Conservation (phyloP, 2,113 vertebrate species). For the Scartelaos histophorus region DNA sequence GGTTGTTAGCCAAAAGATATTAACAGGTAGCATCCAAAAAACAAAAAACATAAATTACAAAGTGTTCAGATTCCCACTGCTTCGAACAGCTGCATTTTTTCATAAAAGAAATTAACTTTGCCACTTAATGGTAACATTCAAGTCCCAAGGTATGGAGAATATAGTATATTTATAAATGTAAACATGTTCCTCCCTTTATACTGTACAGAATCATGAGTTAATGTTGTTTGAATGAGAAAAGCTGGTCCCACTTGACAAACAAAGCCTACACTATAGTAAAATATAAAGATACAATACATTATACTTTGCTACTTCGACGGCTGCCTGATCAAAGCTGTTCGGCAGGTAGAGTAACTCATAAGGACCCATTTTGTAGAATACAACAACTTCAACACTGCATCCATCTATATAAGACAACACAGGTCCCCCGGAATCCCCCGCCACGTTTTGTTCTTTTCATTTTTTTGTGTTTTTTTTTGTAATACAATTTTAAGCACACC, state of each 20-base stretch:
- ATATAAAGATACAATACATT: slow-evolving; percentile 67
- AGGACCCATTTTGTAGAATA: slow-evolving; percentile 59
- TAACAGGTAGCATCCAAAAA: slow-evolving; percentile 20
- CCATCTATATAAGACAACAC: slow-evolving; percentile 58
- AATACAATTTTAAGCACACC: slow-evolving; percentile 36
- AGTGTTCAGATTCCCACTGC: slow-evolving; percentile 12
- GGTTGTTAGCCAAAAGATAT: slow-evolving; percentile 27
- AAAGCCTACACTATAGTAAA: slow-evolving; percentile 64
- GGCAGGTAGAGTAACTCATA: slow-evolving; percentile 54
- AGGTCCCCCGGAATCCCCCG: slow-evolving; percentile 40
- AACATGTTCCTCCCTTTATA: slow-evolving; percentile 63
- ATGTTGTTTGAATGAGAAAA: slow-evolving; percentile 58
- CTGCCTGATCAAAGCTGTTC: slow-evolving; percentile 59
- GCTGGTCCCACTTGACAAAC: slow-evolving; percentile 66
- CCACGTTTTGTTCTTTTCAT: slow-evolving; percentile 38
- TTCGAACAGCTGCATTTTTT: slow-evolving; percentile 28
- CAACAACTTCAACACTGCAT: slow-evolving; percentile 62
- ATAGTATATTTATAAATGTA: slow-evolving; percentile 58
- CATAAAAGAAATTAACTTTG: slow-evolving; percentile 13
- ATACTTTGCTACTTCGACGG: slow-evolving; percentile 70
- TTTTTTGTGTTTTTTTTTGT: slow-evolving; percentile 20
- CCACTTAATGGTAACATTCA: slow-evolving; percentile 30
- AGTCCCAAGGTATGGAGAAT: slow-evolving; percentile 23
- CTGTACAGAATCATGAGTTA: slow-evolving; percentile 58
- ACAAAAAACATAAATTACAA: neutral